These are phyloP conservation scores for Microctenopoma steveboyesi DNA, from an alignment of 2,797 vertebrate species.

Conservation along the genomic window DNA sequence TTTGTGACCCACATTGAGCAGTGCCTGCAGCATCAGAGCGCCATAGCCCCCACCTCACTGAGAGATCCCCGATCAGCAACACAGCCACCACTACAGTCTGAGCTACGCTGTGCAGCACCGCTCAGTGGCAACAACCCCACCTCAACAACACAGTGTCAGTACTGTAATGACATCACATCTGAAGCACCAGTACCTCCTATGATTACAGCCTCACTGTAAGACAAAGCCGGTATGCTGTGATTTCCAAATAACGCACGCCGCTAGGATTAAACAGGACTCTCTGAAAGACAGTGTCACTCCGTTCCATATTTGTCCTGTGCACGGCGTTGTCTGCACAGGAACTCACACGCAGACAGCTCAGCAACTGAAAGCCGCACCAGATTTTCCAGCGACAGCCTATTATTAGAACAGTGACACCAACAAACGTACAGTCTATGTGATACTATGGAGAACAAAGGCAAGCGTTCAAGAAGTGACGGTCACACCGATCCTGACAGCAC, in stretches of 20 bases:
- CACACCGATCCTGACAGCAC: conserved; percentile 40
- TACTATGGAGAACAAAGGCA: conserved; percentile 66
- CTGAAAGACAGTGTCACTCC: conserved; percentile 41
- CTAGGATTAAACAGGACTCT: conserved; percentile 35
- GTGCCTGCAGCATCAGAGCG: conserved; percentile 80
- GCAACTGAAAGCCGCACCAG: conserved; percentile 50
- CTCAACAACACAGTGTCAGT: conserved; percentile 75
- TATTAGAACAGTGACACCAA: conserved; percentile 68
- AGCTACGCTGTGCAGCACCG: conserved; percentile 66
- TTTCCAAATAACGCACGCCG: conserved; percentile 17
- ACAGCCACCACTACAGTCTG: conserved; percentile 64
- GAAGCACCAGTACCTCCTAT: conserved; percentile 55
- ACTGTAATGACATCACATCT: conserved; percentile 75
- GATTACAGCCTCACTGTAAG: conserved; percentile 37
- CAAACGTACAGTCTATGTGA: conserved; percentile 55
- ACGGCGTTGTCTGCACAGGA: conserved; percentile 39
- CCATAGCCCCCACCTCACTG: conserved; percentile 73
- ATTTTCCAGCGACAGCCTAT: conserved; percentile 68
- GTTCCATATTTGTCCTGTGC: conserved; percentile 60
- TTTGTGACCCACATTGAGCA: conserved; percentile 86
- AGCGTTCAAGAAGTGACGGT: conserved; percentile 55
- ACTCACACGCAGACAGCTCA: conserved; percentile 33
- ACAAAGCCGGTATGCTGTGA: conserved; percentile 43
- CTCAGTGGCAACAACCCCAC: conserved; percentile 75
- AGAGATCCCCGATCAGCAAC: conserved; percentile 75